Base-by-base conservation (phyloP, 2,888 invertebrate genomes). In the Spicauda simplicius region DNA sequence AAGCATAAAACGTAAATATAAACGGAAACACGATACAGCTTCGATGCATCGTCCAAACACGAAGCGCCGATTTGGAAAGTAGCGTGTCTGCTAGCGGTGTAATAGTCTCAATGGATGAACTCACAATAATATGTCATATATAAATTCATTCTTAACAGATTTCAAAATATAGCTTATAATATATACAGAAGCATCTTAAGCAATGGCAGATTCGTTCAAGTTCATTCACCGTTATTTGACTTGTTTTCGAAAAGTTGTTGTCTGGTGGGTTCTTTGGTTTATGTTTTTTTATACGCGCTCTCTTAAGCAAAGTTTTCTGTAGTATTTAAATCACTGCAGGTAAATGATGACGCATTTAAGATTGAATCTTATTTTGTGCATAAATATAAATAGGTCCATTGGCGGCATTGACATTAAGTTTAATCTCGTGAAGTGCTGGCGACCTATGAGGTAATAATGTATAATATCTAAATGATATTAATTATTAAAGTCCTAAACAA, bases 141-240 rank as follows among this genome's bases (percentile, higher is more conserved):
- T 25, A 25, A 25, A 25, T 4, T 25, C 25, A 25, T 25, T 4
- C 25, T 25, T 25, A 25, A 25, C 3, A 25, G 25, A n/a, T n/a
- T 25, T 25, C 2, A 25, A 25, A 5, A 25, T 25, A 25, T 25
- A 25, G 5, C 25, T 64, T 41, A 58, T 64, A 20, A 58, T 25
- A 65, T 58, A 20, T 53, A 12, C 12, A 16, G 16, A 52, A 14
- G 45, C 58, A 59, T 58, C 64, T 65, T 59, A 59, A 58, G 58
- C 11, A 58, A 53, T 37, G 53, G 25, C 16, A 53, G 52, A 58
- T 20, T 58, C 58, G 53, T 16, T 8, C 14, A 60, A 55, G 66
- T 66, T 56, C 60, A 55, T 66, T 66, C 57, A 30, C 54, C 62
- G 53, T 50, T 41, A 25, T 25, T 25, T 25, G 25, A 25, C 25